A percentile compares a stretch with the other conserved stretches of the same genome.
These are phyloP conservation scores for Chelonus formosanus DNA, from an alignment of 2,888 invertebrate genomes.

Conservation along the genomic window DNA sequence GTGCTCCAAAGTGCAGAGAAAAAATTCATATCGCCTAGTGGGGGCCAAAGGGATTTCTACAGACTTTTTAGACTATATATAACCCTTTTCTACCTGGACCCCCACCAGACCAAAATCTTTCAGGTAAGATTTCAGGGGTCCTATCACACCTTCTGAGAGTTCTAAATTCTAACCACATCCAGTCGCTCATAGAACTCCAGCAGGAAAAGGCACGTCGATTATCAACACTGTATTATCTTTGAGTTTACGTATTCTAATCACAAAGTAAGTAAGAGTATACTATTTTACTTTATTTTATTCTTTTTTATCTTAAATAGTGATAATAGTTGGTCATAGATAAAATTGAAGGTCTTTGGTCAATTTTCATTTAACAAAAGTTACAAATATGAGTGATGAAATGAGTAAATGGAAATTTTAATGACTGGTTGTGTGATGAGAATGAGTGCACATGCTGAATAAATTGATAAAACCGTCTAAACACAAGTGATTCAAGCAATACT, in stretches of 20 bases:
- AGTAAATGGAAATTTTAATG: too few relatives aligned
- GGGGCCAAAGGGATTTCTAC: constrained; percentile 25
- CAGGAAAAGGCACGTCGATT: background rate
- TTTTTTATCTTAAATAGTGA: too few relatives aligned
- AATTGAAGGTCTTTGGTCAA: too few relatives aligned
- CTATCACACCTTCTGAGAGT: constrained; percentile 61
- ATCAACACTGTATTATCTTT: too few relatives aligned
- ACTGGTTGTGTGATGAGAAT: too few relatives aligned
- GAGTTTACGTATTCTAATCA: too few relatives aligned
- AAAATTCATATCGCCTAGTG: constrained; percentile 15
- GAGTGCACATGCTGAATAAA: too few relatives aligned
- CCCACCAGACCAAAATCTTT: constrained; percentile 53
- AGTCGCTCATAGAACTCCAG: constrained; percentile 36
- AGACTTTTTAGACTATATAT: constrained; percentile 10
- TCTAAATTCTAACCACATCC: constrained; percentile 47
- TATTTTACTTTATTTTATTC: too few relatives aligned
- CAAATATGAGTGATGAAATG: too few relatives aligned
- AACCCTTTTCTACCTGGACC: constrained; percentile 62
- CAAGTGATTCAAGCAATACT: constrained; percentile 44
- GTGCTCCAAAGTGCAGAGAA: constrained; percentile 49
- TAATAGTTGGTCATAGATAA: too few relatives aligned
- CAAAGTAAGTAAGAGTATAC: too few relatives aligned
- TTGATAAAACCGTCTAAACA: background rate
- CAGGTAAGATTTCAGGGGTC: constrained; percentile 62
- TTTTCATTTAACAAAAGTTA: too few relatives aligned